Evolutionary conservation across 92 coral and sea anemone species (phyloP).

Genomic region (Nematostella vectensis): DNA sequence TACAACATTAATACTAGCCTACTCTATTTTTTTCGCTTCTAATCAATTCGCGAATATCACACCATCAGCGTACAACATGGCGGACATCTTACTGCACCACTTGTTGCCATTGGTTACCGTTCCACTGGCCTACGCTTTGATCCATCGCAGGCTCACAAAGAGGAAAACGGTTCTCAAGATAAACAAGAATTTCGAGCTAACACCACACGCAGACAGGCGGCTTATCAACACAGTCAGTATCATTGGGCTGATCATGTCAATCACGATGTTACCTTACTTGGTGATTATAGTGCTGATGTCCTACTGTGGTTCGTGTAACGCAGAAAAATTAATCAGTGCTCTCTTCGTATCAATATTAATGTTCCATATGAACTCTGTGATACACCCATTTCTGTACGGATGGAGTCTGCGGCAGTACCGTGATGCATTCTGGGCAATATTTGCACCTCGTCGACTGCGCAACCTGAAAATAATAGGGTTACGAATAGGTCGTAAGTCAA

Average conservation of each 20-base stretch:
- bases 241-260: constrained; percentile 9
- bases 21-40: constrained; percentile 11
- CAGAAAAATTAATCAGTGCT: constrained; percentile 6
- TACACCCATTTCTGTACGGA: too few relatives aligned
- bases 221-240: constrained; percentile 18
- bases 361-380: too few relatives aligned
- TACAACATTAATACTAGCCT: background rate
- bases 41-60: constrained; percentile 25
- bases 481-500: too few relatives aligned
- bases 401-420: too few relatives aligned
- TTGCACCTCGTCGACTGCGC: too few relatives aligned
- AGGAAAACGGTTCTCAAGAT: background rate
- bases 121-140: constrained; percentile 8
- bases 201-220: constrained; percentile 12
- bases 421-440: too few relatives aligned
- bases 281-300: constrained; percentile 8
- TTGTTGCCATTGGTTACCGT: constrained; percentile 26
- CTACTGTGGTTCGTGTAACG: constrained; percentile 12
- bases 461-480: too few relatives aligned
- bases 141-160: constrained; percentile 14
- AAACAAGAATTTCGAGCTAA: too few relatives aligned
- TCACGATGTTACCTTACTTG: constrained; percentile 35
- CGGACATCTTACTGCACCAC: constrained; percentile 26
- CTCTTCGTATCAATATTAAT: constrained; percentile 1
- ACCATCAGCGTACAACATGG: constrained; percentile 14